These are phyloP conservation scores for Daboia siamensis DNA, from an alignment of 2,113 vertebrate genomes.

Conservation along the genomic window DNA sequence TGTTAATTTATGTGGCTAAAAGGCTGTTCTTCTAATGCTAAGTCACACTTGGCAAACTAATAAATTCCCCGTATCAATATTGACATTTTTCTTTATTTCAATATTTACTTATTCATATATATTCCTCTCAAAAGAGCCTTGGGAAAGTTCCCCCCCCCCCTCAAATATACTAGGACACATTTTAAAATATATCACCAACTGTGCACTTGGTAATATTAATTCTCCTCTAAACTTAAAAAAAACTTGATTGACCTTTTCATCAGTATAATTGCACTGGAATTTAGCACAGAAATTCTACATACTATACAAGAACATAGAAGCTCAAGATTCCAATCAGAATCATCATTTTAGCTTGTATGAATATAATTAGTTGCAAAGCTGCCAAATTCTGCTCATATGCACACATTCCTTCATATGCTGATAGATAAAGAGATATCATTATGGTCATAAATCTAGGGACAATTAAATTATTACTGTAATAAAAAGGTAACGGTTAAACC, in stretches of 20 bases:
- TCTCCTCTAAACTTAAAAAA: not conserved
- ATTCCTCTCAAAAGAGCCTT: not conserved
- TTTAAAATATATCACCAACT: not conserved
- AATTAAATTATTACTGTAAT: not conserved
- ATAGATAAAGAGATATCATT: not conserved
- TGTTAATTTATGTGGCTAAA: not conserved
- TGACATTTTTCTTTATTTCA: conserved; percentile 17
- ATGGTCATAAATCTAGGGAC: not conserved
- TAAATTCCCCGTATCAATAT: not conserved
- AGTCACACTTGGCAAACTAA: not conserved
- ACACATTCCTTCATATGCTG: not conserved
- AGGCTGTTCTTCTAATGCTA: not conserved
- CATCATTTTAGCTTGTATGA: not conserved
- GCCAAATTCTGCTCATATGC: not conserved
- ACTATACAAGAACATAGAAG: not conserved
- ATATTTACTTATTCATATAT: conserved; percentile 14
- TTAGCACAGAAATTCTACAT: not conserved
- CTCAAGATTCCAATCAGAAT: not conserved
- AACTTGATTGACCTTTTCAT: not conserved
- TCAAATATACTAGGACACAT: not conserved
- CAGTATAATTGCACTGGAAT: not conserved
- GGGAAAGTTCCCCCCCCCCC: conserved; percentile 24
- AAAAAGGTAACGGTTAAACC: not conserved
- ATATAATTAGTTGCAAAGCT: not conserved
- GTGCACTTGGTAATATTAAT: not conserved